phyloP scores from a whole-genome alignment of 92 coral and sea anemone species.

The Hydrozoanthus gracilis region DNA sequence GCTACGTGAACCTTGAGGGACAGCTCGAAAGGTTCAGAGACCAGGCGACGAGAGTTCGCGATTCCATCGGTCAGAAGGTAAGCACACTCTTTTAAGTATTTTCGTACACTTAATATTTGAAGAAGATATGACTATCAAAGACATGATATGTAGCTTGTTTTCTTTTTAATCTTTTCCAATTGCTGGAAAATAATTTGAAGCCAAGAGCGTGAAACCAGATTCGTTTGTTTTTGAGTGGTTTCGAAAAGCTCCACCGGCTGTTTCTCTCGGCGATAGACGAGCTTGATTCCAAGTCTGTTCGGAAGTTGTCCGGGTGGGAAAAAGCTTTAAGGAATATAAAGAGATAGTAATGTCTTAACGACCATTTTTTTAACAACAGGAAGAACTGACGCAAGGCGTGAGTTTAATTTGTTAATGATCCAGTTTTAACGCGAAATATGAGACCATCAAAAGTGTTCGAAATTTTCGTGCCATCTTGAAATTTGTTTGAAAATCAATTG shows the following conservation, averaged over 20 bases:
- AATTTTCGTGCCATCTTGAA: slow-evolving; percentile 41
- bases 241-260: no score
- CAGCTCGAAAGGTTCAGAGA: slow-evolving; percentile 83
- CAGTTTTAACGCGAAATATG: slow-evolving; percentile 23
- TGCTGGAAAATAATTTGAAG: no score
- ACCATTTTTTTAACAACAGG: slow-evolving; percentile 23
- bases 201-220: background rate
- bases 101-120: background rate
- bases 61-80: slow-evolving; percentile 86
- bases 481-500: background rate
- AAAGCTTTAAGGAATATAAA: background rate
- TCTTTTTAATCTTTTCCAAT: no score
- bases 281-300: slow-evolving; percentile 23
- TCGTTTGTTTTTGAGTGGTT: background rate
- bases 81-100: background rate
- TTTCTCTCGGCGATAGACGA: background rate
- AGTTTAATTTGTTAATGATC: background rate
- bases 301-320: slow-evolving; percentile 6
- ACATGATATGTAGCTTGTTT: background rate
- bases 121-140: background rate
- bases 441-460: background rate
- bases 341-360: background rate
- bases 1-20: slow-evolving; percentile 75
- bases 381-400: slow-evolving; percentile 32
- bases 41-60: slow-evolving; percentile 86